Percentiles rank a stretch among this genome's conserved stretches.
Evolutionary conservation across 2,888 invertebrate genomes (phyloP).

Genomic region (Adelphocoris suturalis): DNA sequence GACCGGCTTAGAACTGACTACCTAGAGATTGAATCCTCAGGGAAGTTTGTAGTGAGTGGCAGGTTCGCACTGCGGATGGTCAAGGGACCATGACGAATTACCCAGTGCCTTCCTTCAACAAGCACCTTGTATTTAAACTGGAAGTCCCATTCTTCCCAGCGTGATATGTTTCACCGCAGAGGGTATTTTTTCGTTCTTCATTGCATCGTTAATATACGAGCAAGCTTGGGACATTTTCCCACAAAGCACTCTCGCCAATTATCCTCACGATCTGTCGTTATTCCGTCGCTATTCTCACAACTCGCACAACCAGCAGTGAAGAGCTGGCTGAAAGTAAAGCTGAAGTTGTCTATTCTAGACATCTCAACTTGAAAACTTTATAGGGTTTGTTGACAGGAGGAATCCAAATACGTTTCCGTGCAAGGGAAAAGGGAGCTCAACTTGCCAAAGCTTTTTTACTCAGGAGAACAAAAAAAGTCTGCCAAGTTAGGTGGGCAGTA

Average conservation of each 20-base stretch:
- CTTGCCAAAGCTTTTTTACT: too few relatives aligned
- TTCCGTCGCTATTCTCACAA: background rate
- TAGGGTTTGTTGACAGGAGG: too few relatives aligned
- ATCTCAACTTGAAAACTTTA: too few relatives aligned
- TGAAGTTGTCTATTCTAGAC: too few relatives aligned
- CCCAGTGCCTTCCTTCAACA: constrained; percentile 33
- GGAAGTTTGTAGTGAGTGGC: background rate
- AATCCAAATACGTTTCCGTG: too few relatives aligned
- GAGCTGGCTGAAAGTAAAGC: background rate
- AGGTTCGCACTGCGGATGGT: background rate
- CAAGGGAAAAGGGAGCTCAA: too few relatives aligned
- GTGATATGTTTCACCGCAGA: background rate
- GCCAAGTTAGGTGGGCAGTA: too few relatives aligned
- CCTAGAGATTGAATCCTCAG: background rate
- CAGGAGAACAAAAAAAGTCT: too few relatives aligned
- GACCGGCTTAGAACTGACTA: background rate
- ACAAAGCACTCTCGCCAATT: background rate
- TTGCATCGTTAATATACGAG: background rate
- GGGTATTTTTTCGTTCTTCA: background rate
- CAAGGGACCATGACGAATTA: constrained; percentile 39
- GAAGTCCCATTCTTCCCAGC: background rate
- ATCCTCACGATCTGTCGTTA: constrained; percentile 6
- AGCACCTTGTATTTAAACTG: background rate
- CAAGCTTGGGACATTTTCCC: constrained; percentile 30
- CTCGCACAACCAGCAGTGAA: background rate